These are phyloP conservation scores for Takifugu flavidus DNA, from an alignment of 2,113 vertebrate species.

Conservation along the genomic window DNA sequence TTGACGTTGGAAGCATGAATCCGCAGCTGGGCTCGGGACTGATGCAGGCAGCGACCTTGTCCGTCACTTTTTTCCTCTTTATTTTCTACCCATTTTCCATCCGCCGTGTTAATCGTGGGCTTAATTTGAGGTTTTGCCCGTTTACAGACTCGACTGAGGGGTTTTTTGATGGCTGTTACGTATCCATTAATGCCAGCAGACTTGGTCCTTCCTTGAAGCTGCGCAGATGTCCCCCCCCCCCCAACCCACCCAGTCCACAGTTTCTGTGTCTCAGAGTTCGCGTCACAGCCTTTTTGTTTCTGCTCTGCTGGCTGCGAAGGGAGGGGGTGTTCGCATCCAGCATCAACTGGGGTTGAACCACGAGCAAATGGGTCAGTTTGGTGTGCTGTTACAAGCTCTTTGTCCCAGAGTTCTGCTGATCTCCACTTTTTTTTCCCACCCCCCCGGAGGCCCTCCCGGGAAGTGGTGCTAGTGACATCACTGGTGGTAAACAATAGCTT, in stretches of 20 bases:
- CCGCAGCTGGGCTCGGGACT: too few species aligned
- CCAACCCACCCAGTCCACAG: neutral
- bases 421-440: conserved; percentile 64
- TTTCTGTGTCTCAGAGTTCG: neutral
- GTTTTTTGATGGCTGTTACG: conserved; percentile 11
- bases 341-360: conserved; percentile 44
- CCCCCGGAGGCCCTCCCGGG: conserved; percentile 67
- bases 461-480: conserved; percentile 71
- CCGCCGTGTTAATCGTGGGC: neutral
- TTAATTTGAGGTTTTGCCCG: neutral
- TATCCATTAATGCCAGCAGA: conserved; percentile 22
- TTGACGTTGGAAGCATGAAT: too few species aligned
- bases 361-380: conserved; percentile 61
- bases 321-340: conserved; percentile 33
- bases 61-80: neutral
- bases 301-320: conserved; percentile 28
- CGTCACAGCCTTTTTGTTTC: conserved; percentile 52
- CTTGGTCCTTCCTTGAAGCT: neutral
- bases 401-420: conserved; percentile 75
- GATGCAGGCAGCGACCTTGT: neutral
- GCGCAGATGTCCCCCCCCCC: conserved; percentile 1
- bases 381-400: conserved; percentile 60
- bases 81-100: neutral
- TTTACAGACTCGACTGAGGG: neutral
- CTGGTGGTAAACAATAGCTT: conserved; percentile 67